Conservation (phyloP, 2,113 vertebrate species). For the Himantopus leucocephalus region DNA sequence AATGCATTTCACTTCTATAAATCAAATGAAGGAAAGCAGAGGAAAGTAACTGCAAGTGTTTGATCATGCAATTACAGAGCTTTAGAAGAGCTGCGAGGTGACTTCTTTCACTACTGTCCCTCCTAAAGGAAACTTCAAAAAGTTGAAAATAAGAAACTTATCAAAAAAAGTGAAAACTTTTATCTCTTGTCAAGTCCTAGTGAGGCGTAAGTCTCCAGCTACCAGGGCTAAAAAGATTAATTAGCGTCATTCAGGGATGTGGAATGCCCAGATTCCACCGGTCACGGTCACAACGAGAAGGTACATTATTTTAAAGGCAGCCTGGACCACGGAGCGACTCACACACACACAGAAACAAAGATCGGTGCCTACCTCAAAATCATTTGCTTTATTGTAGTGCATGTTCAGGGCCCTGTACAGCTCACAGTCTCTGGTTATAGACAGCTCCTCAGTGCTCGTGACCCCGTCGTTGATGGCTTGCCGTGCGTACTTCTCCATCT, state of each 20-base stretch:
- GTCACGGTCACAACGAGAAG: not conserved
- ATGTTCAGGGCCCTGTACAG: slow-evolving; percentile 98
- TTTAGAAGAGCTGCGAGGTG: not conserved
- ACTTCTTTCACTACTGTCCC: not conserved
- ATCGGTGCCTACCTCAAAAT: slow-evolving; percentile 91
- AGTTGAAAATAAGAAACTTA: not conserved
- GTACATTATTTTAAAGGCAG: slow-evolving; percentile 9
- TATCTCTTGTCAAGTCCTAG: not conserved
- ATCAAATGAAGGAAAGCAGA: not conserved
- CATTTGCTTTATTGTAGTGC: slow-evolving; percentile 99
- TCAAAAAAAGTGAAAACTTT: not conserved
- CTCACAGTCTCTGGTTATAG: slow-evolving; percentile 94
- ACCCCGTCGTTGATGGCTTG: slow-evolving; percentile 97
- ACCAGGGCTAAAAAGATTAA: not conserved
- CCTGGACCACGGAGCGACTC: not conserved
- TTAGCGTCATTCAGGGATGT: not conserved
- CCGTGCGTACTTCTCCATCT: slow-evolving; percentile 99
- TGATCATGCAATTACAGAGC: not conserved
- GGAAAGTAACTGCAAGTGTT: not conserved
- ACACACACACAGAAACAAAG: slow-evolving; percentile 36
- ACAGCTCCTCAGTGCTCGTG: slow-evolving; percentile 89
- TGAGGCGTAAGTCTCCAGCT: not conserved
- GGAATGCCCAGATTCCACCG: not conserved
- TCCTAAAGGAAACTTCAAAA: slow-evolving; percentile 21
- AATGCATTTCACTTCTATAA: not conserved